A percentile compares a stretch with the other conserved stretches of the same genome.
Conservation (phyloP, 2,113 vertebrate species). For the Todiramphus saurophagus region DNA sequence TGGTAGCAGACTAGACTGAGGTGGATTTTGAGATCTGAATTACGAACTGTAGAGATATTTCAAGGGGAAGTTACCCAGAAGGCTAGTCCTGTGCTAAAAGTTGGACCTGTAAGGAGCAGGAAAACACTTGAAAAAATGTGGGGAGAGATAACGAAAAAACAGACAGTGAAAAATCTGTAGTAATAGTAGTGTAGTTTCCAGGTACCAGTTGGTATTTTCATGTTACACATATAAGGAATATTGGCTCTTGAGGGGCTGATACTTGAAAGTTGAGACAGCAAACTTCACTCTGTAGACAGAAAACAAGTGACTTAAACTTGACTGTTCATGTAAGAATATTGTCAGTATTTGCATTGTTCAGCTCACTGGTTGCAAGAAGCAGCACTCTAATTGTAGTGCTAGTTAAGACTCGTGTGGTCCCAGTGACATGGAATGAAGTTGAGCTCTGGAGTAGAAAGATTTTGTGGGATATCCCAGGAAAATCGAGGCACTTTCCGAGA, state of each 20-base stretch:
- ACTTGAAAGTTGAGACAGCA: background rate
- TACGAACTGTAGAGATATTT: background rate
- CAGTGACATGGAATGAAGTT: background rate
- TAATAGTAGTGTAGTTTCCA: background rate
- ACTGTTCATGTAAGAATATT: background rate
- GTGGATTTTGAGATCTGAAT: background rate
- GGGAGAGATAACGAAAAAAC: background rate
- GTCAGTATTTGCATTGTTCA: background rate
- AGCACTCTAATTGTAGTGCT: background rate
- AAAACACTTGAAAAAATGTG: background rate
- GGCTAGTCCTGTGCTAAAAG: background rate
- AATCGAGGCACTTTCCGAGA: background rate
- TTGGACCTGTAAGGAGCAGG: background rate
- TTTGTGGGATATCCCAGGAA: background rate
- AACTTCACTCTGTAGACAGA: background rate
- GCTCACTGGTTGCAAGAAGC: background rate
- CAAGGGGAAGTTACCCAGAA: background rate
- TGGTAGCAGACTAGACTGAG: background rate
- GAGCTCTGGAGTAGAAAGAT: background rate
- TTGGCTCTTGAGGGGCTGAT: background rate
- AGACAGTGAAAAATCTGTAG: background rate
- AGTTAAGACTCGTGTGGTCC: background rate
- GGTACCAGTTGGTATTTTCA: background rate
- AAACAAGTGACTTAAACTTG: background rate
- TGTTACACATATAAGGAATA: rapidly evolving